Percentiles rank a stretch among this genome's conserved stretches.
These are phyloP conservation scores for Tetraodon nigroviridis DNA, from an alignment of 2,113 vertebrate genomes.

Conservation along the genomic window DNA sequence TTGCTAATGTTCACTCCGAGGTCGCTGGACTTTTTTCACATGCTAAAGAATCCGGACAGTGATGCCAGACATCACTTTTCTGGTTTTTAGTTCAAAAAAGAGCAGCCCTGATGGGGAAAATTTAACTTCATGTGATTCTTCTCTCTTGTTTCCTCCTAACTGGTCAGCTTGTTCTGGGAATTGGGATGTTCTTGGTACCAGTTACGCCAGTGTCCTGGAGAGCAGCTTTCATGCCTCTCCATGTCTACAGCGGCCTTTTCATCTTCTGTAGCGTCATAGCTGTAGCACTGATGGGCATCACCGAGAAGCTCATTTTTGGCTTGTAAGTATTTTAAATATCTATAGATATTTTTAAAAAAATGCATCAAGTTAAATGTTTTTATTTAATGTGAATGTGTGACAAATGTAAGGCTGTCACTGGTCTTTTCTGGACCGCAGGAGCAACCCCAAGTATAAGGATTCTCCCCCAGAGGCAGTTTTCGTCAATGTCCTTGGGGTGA, in stretches of 20 bases:
- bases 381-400: neutral
- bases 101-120: neutral
- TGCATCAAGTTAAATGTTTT: neutral
- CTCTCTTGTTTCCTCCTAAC: conserved; percentile 37
- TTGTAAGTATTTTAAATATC: conserved; percentile 79
- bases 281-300: conserved; percentile 88
- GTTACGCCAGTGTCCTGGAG: conserved; percentile 77
- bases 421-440: conserved; percentile 44
- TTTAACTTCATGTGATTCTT: neutral
- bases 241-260: conserved; percentile 83
- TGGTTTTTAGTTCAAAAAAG: too few relatives aligned
- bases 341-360: neutral
- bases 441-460: conserved; percentile 72
- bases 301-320: conserved; percentile 90
- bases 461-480: conserved; percentile 86
- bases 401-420: neutral
- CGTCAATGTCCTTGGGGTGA: conserved; percentile 83
- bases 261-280: conserved; percentile 84
- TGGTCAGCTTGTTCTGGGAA: conserved; percentile 82
- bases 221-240: conserved; percentile 81
- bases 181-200: conserved; percentile 85
- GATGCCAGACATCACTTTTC: too few relatives aligned
- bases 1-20: too few relatives aligned
- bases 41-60: too few relatives aligned
- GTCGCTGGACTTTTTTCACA: too few relatives aligned